Conservation (phyloP, 2,797 vertebrate species). For the Amniataba percoides region DNA sequence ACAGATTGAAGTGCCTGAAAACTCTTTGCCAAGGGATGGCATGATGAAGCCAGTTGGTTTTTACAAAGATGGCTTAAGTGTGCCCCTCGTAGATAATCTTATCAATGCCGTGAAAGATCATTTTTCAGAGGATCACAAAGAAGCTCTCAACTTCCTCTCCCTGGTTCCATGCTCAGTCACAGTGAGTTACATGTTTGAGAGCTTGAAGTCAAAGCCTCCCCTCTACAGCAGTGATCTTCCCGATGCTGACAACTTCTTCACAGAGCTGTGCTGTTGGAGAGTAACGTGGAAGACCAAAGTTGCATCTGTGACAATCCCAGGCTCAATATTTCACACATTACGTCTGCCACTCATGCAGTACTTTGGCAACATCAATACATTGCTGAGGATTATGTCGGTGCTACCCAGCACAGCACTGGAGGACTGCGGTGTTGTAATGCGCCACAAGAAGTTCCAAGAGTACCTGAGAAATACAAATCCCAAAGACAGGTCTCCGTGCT, state of each 20-base stretch:
- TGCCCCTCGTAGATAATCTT: constrained; percentile 87
- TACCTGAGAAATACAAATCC: constrained; percentile 82
- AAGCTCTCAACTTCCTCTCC: constrained; percentile 88
- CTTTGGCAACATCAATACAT: constrained; percentile 87
- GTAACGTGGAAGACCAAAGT: constrained; percentile 90
- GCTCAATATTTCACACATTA: constrained; percentile 87
- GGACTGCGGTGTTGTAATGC: constrained; percentile 85
- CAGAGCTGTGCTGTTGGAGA: constrained; percentile 89
- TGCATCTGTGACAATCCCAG: constrained; percentile 84
- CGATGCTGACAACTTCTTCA: constrained; percentile 88
- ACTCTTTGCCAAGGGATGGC: constrained; percentile 77
- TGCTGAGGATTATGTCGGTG: constrained; percentile 88
- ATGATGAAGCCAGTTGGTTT: constrained; percentile 84
- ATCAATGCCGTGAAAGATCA: constrained; percentile 88
- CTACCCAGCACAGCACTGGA: constrained; percentile 87
- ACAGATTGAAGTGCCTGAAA: constrained; percentile 86
- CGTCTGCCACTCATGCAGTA: constrained; percentile 88
- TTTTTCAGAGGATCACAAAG: constrained; percentile 89
- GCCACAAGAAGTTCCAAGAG: constrained; percentile 85
- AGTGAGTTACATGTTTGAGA: constrained; percentile 88
- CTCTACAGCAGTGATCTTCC: constrained; percentile 88
- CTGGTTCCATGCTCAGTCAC: constrained; percentile 87
- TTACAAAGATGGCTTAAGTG: constrained; percentile 87
- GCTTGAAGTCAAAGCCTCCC: constrained; percentile 87
- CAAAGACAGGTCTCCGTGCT: constrained; percentile 80